Evolutionary conservation across 1,140 invertebrate species (phyloP), one percentile per base, ranked within the genome.

Genomic region (Zaprionus ghesquierei): DNA sequence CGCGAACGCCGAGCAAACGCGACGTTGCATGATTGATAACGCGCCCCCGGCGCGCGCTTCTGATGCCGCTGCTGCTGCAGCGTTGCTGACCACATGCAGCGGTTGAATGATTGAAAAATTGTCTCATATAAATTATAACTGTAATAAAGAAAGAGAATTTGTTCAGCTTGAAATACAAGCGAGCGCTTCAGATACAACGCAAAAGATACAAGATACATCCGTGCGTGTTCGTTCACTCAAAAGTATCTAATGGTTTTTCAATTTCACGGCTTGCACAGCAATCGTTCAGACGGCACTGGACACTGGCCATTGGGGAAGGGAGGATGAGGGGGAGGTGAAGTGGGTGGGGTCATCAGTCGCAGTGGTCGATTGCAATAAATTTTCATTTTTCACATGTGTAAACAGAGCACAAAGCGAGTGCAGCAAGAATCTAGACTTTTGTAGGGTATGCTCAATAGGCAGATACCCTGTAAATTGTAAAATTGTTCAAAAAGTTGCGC

Each of bases 81-180:
- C 27, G 27, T 33, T 12, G 3, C 31, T 41, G 74, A 58, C 65
- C 84, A 76, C 81, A 81, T 81, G 82, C 74, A 65, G 84, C 63
- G 51, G 54, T 38, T 20, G 75, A 64, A 53, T 61, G 72, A 77
- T 89, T 87, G 82, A 87, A 89, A 87, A 82, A 87, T 87, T 69
- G 82, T 72, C 79, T 89, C 84, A 89, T 60, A 87, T 87, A 87
- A 87, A 87, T 87, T 87, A 87, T 87, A 87, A 89, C 82, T 89
- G 82, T 87, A 89, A 87, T 87, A 89, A 82, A 79, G 61, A 53
- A 59, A 25, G 44, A 49, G 27, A 49, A 53, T 35, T 15, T 27
- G 25, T 46, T 20, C 13, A 44, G 29, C 35, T n/a, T 54, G n/a
- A 56, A 38, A 33, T 59, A 51, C 61, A 44, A 10, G 41, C n/a